Percentiles rank a stretch among this genome's conserved stretches.
These are phyloP conservation scores for Hydrophis major DNA, from an alignment of 2,797 vertebrate species.

Conservation along the genomic window DNA sequence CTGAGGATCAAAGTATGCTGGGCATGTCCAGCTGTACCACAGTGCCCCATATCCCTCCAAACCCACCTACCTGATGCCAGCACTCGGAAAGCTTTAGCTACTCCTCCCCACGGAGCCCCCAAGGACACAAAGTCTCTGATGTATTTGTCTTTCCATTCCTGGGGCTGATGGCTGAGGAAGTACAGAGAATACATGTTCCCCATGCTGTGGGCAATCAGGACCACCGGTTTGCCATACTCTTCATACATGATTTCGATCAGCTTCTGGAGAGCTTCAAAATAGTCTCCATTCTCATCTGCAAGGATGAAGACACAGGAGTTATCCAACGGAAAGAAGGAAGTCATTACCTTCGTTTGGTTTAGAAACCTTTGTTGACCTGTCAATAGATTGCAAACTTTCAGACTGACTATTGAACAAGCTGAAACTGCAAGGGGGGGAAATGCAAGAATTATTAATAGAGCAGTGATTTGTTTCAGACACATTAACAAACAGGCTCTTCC, in stretches of 20 bases:
- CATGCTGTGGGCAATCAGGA: slow-evolving; percentile 97
- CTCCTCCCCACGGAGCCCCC: slow-evolving; percentile 93
- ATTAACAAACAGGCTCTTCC: neutral
- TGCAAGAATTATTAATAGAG: neutral
- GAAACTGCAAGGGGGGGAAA: neutral
- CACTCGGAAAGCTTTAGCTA: slow-evolving; percentile 92
- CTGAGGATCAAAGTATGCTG: neutral
- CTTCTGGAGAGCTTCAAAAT: slow-evolving; percentile 83
- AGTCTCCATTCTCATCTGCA: slow-evolving; percentile 90
- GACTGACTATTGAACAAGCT: too few species aligned
- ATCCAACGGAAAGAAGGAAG: neutral
- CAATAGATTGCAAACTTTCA: neutral
- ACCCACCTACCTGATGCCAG: slow-evolving; percentile 84
- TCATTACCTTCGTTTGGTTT: neutral
- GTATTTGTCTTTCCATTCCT: slow-evolving; percentile 93
- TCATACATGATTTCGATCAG: slow-evolving; percentile 92
- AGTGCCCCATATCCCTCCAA: neutral
- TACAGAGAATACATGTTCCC: slow-evolving; percentile 97
- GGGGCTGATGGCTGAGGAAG: slow-evolving; percentile 92
- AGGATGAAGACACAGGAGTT: neutral
- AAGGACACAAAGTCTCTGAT: slow-evolving; percentile 86
- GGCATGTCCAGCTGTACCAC: too few species aligned
- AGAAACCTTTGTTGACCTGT: neutral
- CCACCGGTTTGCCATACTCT: slow-evolving; percentile 82
- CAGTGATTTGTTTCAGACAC: neutral